These are phyloP conservation scores for Gisinianus flammeolus DNA, from an alignment of 2,888 invertebrate genomes.

Conservation along the genomic window DNA sequence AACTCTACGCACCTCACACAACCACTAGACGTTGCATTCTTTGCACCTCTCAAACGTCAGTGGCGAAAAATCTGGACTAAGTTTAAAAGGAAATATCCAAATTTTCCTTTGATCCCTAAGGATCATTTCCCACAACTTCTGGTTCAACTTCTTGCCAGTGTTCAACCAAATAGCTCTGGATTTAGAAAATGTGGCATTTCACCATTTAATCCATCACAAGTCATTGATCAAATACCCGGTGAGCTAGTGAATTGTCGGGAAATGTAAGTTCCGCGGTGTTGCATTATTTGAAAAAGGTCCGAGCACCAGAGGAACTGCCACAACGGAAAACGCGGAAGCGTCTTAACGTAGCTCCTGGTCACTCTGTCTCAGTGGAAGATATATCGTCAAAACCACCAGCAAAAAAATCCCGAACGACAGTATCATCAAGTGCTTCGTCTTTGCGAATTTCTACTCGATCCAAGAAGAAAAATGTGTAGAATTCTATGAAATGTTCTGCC, in stretches of 20 bases:
- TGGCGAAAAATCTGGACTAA: background rate
- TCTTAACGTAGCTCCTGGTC: background rate
- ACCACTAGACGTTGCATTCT: constrained; percentile 34
- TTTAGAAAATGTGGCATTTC: background rate
- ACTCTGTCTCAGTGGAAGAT: background rate
- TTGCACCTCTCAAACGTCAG: constrained; percentile 3
- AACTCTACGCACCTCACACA: constrained; percentile 38
- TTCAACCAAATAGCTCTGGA: background rate
- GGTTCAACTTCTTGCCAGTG: background rate
- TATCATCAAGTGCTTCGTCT: no score
- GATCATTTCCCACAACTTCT: background rate
- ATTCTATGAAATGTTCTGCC: no score
- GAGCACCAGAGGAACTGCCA: background rate
- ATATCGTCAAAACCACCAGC: no score
- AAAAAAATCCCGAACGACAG: no score
- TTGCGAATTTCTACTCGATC: no score
- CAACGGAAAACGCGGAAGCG: background rate
- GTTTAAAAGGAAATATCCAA: background rate
- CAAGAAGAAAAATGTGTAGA: no score
- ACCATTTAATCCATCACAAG: background rate
- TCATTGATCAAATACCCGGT: background rate
- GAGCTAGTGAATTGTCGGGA: background rate
- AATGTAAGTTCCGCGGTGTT: no score
- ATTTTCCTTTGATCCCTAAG: background rate
- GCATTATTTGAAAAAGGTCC: background rate